Base-by-base conservation (phyloP, 2,888 invertebrate genomes). In the Fissipunctia ypsillon region DNA sequence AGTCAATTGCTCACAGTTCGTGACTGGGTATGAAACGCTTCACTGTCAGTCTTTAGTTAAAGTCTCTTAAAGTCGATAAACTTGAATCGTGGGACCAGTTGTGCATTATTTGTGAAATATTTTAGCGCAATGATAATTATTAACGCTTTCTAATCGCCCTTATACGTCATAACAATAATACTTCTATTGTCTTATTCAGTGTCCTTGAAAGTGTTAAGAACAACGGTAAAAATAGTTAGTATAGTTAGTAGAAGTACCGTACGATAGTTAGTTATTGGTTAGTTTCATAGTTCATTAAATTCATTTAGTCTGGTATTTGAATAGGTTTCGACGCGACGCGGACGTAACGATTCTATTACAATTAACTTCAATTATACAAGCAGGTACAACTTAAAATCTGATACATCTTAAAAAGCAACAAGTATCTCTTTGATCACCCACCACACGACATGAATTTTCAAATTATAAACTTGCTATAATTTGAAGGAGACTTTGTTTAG, bases 1-100 rank as follows among this genome's bases (percentile, higher is more conserved):
- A 94, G 92, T 93, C 92, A 93, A 93, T 93, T 92, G 93, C 90
- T 90, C 87, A 86, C 86, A 85, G 90, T 90, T 92, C 93, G 93
- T 92, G 93, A 92, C 89, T 89, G 69, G 69, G 69, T 69, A 83
- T 83, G 86, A 87, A 90, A 84, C 83, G 85, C 84, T 76, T 82
- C 73, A 76, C 84, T 84, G 80, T 72, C 84, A 73, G 61, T 78
- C 76, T 81, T 80, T 77, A 80, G 73, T 76, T 70, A 69, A 72
- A 80, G 66, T 72, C 61, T 69, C 52, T 84, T 70, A 73, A 72
- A 59, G 38, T 52, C 68, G 43, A 78, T 76, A 70, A 73, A 75
- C 52, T 78, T 52, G n/a, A 67, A 66, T 65, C 22, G 22, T 12
- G 2, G 43, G 50, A 64, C 61, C 52, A 72, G 43, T 72, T 57